phyloP scores from a whole-genome alignment of 2,888 invertebrate genomes.

The Drosophila pegasa region DNA sequence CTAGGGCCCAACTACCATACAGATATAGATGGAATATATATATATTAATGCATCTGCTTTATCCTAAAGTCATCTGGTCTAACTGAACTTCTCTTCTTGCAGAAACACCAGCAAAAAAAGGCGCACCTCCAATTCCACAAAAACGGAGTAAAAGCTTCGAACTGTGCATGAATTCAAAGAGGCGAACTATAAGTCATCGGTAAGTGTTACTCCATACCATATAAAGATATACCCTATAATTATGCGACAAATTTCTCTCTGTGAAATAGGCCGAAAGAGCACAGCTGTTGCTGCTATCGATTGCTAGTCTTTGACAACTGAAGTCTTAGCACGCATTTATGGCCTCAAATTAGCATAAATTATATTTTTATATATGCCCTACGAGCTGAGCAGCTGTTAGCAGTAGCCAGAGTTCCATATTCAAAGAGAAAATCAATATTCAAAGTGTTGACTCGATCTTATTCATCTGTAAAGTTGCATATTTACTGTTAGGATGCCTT shows the following conservation, averaged over 20 bases:
- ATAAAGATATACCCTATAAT: background rate
- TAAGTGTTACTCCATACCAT: constrained; percentile 82
- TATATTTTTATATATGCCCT: background rate
- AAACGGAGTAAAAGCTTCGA: constrained; percentile 89
- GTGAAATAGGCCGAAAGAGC: constrained; percentile 16
- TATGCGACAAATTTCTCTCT: background rate
- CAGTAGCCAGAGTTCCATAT: background rate
- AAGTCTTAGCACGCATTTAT: background rate
- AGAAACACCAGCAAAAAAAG: constrained; percentile 98
- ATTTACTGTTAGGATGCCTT: no score
- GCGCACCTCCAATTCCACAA: constrained; percentile 90
- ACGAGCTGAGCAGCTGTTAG: background rate
- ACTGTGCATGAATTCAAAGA: constrained; percentile 96
- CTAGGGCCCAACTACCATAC: background rate
- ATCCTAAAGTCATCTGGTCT: background rate
- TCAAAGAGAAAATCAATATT: background rate
- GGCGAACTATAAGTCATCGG: constrained; percentile 94
- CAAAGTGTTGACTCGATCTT: background rate
- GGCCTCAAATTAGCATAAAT: constrained; percentile 1
- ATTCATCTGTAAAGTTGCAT: background rate
- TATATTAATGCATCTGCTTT: background rate
- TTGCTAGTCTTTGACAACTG: constrained; percentile 6
- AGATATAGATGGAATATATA: background rate
- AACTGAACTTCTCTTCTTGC: constrained; percentile 84
- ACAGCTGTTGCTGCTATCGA: constrained; percentile 30